These are phyloP conservation scores for Euglossa dilemma DNA, from an alignment of 1,140 invertebrate species.

Conservation along the genomic window DNA sequence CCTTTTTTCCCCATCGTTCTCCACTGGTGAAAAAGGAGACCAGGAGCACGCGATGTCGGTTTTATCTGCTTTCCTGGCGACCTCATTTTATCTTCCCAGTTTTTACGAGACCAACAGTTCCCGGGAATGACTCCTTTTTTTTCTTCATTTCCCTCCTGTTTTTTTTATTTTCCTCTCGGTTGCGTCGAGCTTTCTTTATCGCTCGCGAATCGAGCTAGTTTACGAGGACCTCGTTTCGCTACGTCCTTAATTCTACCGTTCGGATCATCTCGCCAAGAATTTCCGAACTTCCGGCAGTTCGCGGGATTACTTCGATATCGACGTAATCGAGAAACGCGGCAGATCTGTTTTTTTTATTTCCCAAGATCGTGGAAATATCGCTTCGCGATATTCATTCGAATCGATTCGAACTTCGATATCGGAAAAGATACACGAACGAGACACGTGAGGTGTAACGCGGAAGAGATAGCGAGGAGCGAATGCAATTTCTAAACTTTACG, in stretches of 20 bases:
- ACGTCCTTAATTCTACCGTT: neutral
- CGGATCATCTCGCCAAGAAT: neutral
- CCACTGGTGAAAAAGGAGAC: neutral
- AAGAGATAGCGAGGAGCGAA: too few relatives aligned
- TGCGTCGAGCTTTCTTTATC: neutral
- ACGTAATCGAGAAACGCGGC: neutral
- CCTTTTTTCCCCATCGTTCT: neutral
- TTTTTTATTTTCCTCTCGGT: neutral
- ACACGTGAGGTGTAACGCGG: too few relatives aligned
- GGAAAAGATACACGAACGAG: too few relatives aligned
- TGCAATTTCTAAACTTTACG: neutral
- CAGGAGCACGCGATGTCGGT: constrained; percentile 2
- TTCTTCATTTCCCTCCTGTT: neutral
- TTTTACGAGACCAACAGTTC: constrained; percentile 1
- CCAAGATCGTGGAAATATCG: too few relatives aligned
- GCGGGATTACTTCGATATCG: neutral
- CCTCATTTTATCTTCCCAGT: constrained; percentile 18
- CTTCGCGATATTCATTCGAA: too few relatives aligned
- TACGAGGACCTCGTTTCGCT: neutral
- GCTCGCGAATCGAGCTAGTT: neutral
- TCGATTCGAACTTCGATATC: too few relatives aligned
- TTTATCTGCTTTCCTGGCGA: constrained; percentile 22
- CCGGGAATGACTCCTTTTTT: neutral
- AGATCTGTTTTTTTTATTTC: neutral
- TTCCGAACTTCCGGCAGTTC: neutral